phyloP scores from a whole-genome alignment of 2,797 vertebrate genomes.

The Hydrophis major region DNA sequence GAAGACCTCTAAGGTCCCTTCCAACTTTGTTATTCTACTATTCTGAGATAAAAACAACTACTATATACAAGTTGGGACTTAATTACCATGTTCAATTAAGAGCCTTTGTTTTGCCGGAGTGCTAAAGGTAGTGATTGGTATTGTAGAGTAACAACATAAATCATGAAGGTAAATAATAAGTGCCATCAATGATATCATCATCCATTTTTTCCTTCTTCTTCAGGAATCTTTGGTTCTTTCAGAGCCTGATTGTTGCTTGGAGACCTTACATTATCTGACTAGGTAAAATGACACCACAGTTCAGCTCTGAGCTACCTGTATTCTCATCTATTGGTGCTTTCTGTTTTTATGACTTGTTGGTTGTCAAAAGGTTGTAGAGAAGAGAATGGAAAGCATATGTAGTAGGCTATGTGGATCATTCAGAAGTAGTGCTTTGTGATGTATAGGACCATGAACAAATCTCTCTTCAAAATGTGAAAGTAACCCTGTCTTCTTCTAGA shows the following conservation, averaged over 20 bases:
- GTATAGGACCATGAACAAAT: neutral
- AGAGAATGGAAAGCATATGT: neutral
- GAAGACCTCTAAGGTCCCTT: too few species aligned
- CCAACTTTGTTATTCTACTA: too few species aligned
- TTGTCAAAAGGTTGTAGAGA: neutral
- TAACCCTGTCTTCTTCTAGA: neutral
- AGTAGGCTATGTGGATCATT: neutral
- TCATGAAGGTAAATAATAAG: neutral
- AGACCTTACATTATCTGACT: neutral
- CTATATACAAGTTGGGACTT: neutral
- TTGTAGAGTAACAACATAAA: neutral
- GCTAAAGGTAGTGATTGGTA: neutral
- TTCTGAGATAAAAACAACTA: neutral
- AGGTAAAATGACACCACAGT: neutral
- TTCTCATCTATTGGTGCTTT: neutral
- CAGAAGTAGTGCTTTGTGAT: neutral
- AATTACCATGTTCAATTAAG: neutral
- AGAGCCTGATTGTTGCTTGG: neutral
- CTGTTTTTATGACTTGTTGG: neutral
- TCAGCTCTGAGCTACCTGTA: neutral
- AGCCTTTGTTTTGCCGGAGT: neutral
- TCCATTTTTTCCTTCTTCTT: neutral
- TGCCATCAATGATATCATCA: neutral
- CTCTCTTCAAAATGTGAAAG: neutral
- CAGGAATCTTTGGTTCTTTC: neutral